Evolutionary conservation across 2,113 vertebrate species (phyloP).

Genomic region (Progne subis): DNA sequence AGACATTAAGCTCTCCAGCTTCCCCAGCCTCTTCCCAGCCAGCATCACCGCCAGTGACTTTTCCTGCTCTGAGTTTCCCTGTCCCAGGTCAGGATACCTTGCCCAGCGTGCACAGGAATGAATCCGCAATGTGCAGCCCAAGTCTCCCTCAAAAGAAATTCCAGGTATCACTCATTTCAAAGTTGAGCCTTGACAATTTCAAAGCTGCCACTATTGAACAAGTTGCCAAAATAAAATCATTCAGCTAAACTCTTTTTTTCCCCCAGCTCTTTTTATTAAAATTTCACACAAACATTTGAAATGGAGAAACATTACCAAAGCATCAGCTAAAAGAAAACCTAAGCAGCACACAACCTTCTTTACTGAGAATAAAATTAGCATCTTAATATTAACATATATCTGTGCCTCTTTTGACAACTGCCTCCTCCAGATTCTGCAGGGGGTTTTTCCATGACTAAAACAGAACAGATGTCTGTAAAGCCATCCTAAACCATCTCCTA

Average conservation of each 20-base stretch:
- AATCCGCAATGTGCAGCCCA: background rate
- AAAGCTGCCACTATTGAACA: slow-evolving; percentile 22
- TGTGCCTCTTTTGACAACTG: background rate
- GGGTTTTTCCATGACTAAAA: fast-evolving
- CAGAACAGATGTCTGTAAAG: background rate
- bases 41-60: fast-evolving
- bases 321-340: background rate
- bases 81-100: background rate
- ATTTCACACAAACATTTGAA: background rate
- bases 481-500: background rate
- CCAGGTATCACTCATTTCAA: background rate
- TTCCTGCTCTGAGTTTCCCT: background rate
- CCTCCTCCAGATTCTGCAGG: background rate
- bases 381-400: background rate
- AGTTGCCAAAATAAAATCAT: slow-evolving; percentile 46
- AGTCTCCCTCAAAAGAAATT: background rate
- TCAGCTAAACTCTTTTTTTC: background rate
- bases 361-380: background rate
- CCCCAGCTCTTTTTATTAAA: background rate
- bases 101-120: fast-evolving
- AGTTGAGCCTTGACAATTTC: background rate
- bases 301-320: background rate
- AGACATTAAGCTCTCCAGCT: background rate
- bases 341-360: background rate
- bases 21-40: background rate